Percentiles rank a stretch among this genome's conserved stretches.
Conservation (phyloP, 2,888 invertebrate genomes). For the Watsonalla cultraria region DNA sequence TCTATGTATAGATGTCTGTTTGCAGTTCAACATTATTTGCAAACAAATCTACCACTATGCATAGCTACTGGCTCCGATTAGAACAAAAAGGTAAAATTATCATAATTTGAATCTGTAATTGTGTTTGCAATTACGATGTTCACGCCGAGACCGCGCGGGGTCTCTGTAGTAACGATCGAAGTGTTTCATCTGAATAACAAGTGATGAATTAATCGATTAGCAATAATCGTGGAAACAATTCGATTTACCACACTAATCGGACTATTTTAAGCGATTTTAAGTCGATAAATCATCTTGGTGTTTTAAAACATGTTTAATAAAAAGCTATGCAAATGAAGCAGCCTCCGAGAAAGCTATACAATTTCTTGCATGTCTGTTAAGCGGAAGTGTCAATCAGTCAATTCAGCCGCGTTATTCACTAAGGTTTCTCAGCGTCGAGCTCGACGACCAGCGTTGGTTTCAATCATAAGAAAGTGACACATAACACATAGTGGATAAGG, state of each 20-base stretch:
- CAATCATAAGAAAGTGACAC: too few relatives aligned
- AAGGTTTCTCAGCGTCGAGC: too few relatives aligned
- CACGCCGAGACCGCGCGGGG: constrained; percentile 8
- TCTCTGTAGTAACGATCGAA: not conserved
- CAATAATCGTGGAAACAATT: not conserved
- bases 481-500: too few relatives aligned
- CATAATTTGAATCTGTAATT: constrained; percentile 42
- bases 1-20: too few relatives aligned
- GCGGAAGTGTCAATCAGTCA: too few relatives aligned
- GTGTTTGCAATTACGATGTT: constrained; percentile 13
- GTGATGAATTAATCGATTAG: constrained; percentile 44
- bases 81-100: constrained; percentile 25
- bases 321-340: too few relatives aligned
- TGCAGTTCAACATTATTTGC: not conserved
- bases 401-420: too few relatives aligned
- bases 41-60: not conserved
- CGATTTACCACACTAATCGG: not conserved
- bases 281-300: too few relatives aligned
- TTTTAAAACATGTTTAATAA: too few relatives aligned
- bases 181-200: not conserved
- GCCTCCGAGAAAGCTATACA: too few relatives aligned
- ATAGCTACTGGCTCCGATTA: constrained; percentile 5
- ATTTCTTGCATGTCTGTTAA: too few relatives aligned
- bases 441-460: too few relatives aligned
- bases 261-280: not conserved